These are phyloP conservation scores for Acrocephalus scirpaceus DNA, from an alignment of 2,797 vertebrate species.

Conservation along the genomic window DNA sequence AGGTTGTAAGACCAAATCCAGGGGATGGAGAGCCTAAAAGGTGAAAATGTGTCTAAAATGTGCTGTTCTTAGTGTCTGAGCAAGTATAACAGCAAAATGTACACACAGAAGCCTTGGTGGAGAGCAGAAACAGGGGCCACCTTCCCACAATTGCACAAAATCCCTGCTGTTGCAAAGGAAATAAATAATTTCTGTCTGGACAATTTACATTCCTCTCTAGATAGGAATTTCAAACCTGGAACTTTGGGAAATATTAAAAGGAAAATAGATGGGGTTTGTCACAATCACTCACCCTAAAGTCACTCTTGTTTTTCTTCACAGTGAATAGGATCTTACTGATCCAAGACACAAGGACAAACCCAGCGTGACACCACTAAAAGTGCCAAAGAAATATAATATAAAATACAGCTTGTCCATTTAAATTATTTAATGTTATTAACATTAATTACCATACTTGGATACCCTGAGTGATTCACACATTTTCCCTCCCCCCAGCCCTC, in stretches of 20 bases:
- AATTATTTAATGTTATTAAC: constrained; percentile 60
- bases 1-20: neutral
- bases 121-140: neutral
- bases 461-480: neutral
- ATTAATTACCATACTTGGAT: constrained; percentile 32
- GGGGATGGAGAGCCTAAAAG: neutral
- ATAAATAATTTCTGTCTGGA: neutral
- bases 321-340: neutral
- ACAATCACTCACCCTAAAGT: neutral
- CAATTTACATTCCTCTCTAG: neutral
- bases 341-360: constrained; percentile 49
- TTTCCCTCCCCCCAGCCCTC: neutral
- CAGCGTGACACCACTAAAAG: constrained; percentile 44
- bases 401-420: constrained; percentile 57
- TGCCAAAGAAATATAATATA: constrained; percentile 21
- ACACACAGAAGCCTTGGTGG: neutral
- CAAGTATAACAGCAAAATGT: neutral
- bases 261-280: neutral
- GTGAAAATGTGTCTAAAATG: neutral
- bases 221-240: neutral
- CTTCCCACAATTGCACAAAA: neutral
- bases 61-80: neutral
- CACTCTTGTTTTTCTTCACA: neutral
- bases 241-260: neutral
- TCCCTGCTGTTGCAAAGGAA: neutral